Base-by-base conservation (phyloP, 2,797 vertebrate genomes). In the Champsocephalus esox region DNA sequence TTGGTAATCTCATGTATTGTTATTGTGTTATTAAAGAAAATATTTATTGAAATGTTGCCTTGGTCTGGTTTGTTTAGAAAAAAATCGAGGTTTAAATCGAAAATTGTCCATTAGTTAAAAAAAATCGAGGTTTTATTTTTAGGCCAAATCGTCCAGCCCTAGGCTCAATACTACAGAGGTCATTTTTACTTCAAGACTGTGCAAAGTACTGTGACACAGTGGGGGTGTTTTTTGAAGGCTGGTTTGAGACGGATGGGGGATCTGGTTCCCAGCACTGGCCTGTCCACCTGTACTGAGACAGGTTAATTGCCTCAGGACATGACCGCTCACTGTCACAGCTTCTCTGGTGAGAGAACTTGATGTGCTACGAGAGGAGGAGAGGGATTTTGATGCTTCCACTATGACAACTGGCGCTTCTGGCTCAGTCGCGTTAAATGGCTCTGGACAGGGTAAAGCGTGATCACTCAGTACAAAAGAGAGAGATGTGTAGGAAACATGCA, bases 351-450 rank as follows among this genome's bases (percentile, higher is more conserved):
- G 45, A 19, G 44, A 61, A 24, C 49, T 55, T 52, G 41, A 45
- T 56, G 28, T 72, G 76, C 24, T 3, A 17, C 1, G 17, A 52
- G 51, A 56, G 62, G 14, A 68, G 55, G 51, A 17, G 16, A 28
- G 52, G 28, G 59, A 71, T 59, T 56, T 13, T 13, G 12, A 50
- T 73, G 5, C 38, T 63, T 46, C 45, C 19, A 17, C 9, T 46
- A 24, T 46, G 66, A 44, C 65, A 58, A 58, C 74, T 52, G 34
- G 44, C 1, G 13, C 14, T 61, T 11, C 3, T 57, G 45, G 21
- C 38, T 44, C 44, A 64, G n/a, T 64, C 24, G 34, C 24, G 41
- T 62, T 75, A 72, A 72, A 48, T 66, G 28, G 57, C 50, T 70
- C n/a, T 61, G 62, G 49, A 73, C 17, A 63, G 57, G 62, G 50